phyloP scores from a whole-genome alignment of 2,797 vertebrate genomes.

The Mus caroli region DNA sequence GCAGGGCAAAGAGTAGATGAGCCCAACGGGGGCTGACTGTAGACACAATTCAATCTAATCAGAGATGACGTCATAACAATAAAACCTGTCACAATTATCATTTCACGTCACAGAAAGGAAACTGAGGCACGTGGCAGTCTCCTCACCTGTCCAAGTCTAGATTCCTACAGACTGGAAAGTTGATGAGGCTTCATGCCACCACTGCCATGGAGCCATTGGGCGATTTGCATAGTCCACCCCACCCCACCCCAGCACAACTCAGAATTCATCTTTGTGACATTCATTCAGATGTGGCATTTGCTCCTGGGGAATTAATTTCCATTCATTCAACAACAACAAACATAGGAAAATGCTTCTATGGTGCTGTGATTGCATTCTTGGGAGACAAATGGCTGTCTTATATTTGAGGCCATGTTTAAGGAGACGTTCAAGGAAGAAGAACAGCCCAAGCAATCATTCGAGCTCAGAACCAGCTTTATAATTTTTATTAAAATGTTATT shows the following conservation, averaged over 20 bases:
- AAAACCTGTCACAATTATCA: neutral
- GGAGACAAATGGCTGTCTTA: neutral
- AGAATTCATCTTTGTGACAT: neutral
- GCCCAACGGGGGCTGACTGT: neutral
- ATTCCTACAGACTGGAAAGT: neutral
- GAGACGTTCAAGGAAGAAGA: neutral
- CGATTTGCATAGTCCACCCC: neutral
- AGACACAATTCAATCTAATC: neutral
- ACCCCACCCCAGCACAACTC: neutral
- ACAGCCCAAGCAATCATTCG: slow-evolving; percentile 29
- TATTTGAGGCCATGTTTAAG: neutral
- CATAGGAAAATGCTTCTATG: slow-evolving; percentile 4
- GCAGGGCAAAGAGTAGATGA: neutral
- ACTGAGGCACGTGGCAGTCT: neutral
- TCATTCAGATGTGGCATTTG: neutral
- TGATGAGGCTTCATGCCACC: neutral
- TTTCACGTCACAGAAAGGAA: neutral
- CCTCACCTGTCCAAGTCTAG: neutral
- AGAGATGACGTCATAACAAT: neutral
- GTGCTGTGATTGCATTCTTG: neutral
- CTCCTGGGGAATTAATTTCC: slow-evolving; percentile 25
- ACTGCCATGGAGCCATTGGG: neutral
- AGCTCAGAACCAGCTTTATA: slow-evolving; percentile 72
- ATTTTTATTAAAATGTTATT: slow-evolving; percentile 86
- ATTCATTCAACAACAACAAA: slow-evolving; percentile 1